These are phyloP conservation scores for Phlogophora meticulosa DNA, from an alignment of 2,888 invertebrate genomes.

Conservation along the genomic window DNA sequence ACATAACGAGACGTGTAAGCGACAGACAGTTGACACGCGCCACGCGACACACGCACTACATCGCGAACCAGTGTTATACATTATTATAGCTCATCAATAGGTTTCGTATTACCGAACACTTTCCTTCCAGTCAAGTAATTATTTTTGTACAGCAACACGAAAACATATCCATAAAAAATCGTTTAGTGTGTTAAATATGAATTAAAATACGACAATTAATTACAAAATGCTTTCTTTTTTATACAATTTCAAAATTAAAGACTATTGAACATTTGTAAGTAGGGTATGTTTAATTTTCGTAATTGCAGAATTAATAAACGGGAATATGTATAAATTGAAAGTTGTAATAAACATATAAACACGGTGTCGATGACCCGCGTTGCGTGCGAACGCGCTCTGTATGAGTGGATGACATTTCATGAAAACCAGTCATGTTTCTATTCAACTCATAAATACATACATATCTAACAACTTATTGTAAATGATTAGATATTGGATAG, in stretches of 20 bases:
- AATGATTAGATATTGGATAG: constrained; percentile 64
- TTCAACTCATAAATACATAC: constrained; percentile 63
- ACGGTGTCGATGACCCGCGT: constrained; percentile 68
- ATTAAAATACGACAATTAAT: neutral
- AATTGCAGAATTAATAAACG: constrained; percentile 48
- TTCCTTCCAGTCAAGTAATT: constrained; percentile 27
- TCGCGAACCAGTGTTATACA: constrained; percentile 40
- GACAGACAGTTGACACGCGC: constrained; percentile 83
- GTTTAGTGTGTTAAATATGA: neutral
- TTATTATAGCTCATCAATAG: constrained; percentile 55
- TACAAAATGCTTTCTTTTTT: constrained; percentile 7
- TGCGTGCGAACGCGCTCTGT: constrained; percentile 75
- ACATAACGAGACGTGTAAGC: constrained; percentile 86
- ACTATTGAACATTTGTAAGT: constrained; percentile 16
- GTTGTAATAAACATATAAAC: constrained; percentile 64
- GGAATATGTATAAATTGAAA: constrained; percentile 63
- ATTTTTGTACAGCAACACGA: neutral
- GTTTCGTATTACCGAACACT: constrained; percentile 52
- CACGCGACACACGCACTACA: constrained; percentile 73
- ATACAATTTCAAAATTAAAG: constrained; percentile 6
- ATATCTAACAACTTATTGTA: constrained; percentile 64
- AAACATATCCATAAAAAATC: constrained; percentile 10
- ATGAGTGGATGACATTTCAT: constrained; percentile 82
- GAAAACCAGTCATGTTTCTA: constrained; percentile 78
- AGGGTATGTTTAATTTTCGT: constrained; percentile 44